These are phyloP conservation scores for Engraulis encrasicolus DNA, from an alignment of 2,113 vertebrate genomes.

Conservation along the genomic window DNA sequence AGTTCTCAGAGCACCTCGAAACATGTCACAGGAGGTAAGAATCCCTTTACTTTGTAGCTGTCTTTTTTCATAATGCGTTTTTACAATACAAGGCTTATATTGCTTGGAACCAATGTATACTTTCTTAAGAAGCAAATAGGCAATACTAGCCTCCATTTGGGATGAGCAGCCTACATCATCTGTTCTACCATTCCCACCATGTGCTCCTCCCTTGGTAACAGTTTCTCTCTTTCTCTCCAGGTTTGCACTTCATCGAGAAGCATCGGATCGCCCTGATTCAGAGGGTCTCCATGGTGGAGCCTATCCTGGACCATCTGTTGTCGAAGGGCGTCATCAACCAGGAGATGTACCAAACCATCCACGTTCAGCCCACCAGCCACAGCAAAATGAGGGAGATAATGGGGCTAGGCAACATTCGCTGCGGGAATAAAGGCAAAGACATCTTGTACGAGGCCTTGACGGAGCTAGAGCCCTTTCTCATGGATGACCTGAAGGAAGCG, in stretches of 20 bases:
- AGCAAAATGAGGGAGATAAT: constrained; percentile 37
- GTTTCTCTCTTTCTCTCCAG: constrained; percentile 24
- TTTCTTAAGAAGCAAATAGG: no score
- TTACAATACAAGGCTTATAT: no score
- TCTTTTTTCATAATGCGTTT: no score
- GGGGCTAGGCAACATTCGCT: background rate
- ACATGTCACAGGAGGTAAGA: background rate
- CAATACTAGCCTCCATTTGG: no score
- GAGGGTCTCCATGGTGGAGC: background rate
- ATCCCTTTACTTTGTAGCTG: background rate
- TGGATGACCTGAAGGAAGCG: constrained; percentile 39
- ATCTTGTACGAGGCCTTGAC: constrained; percentile 32
- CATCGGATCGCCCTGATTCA: background rate
- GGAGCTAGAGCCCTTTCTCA: background rate
- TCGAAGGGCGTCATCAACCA: background rate
- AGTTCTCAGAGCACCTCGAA: constrained; percentile 23
- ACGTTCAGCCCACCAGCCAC: background rate
- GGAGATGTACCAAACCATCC: background rate
- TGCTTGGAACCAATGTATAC: no score
- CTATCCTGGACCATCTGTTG: constrained; percentile 62
- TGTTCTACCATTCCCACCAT: background rate
- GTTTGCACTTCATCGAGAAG: constrained; percentile 53
- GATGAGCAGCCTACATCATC: background rate
- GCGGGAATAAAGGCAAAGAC: constrained; percentile 32
- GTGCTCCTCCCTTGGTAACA: background rate